Percentiles rank a stretch among this genome's conserved stretches.
Conservation (phyloP, 2,888 invertebrate genomes). For the Tachystola acroxantha region DNA sequence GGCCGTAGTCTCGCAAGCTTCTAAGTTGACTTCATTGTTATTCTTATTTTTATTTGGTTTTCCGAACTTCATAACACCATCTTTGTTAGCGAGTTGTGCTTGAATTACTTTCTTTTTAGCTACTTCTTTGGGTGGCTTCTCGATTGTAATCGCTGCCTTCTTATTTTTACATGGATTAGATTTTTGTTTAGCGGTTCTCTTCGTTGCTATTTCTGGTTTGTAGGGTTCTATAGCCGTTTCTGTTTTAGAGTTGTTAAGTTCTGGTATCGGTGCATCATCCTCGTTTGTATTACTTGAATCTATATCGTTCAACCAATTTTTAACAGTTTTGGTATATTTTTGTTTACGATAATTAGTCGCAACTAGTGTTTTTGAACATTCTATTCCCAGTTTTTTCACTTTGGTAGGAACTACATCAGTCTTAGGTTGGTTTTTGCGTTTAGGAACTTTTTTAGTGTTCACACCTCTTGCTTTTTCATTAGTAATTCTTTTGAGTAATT, state of each 20-base stretch:
- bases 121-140: slow-evolving; percentile 14
- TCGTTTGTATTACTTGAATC: slow-evolving; percentile 22
- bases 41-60: slow-evolving; percentile 29
- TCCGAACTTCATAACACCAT: slow-evolving; percentile 56
- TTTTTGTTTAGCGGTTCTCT: slow-evolving; percentile 7
- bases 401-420: slow-evolving; percentile 23
- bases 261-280: too few species aligned
- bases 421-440: slow-evolving; percentile 20
- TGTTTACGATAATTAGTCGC: slow-evolving; percentile 34
- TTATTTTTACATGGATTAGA: too few species aligned
- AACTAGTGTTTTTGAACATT: slow-evolving; percentile 8
- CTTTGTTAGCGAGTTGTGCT: slow-evolving; percentile 52
- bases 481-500: slow-evolving; percentile 6
- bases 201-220: neutral
- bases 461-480: slow-evolving; percentile 2
- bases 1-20: neutral
- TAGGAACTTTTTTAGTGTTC: slow-evolving; percentile 5
- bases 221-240: too few species aligned
- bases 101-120: slow-evolving; percentile 43
- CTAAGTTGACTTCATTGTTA: slow-evolving; percentile 3
- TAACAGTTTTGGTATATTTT: slow-evolving; percentile 46
- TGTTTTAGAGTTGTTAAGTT: too few species aligned
- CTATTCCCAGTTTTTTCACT: slow-evolving; percentile 21
- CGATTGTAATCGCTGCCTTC: too few species aligned
- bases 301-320: slow-evolving; percentile 49